Percentiles rank a stretch among this genome's conserved stretches.
phyloP scores from a whole-genome alignment of 2,113 vertebrate species.

The Theristicus caerulescens region DNA sequence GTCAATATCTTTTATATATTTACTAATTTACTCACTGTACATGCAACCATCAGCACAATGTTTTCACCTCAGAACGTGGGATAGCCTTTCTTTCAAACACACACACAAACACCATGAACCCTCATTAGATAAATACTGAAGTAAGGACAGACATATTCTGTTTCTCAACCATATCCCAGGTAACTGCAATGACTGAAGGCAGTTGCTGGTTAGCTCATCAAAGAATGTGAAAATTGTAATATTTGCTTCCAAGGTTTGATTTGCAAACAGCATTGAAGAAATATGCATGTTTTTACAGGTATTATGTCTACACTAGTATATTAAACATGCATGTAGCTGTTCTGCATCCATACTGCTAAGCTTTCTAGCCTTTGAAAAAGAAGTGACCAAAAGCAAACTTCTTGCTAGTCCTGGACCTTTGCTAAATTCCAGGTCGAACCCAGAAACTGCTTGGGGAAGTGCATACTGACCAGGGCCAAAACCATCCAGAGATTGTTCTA shows the following conservation, averaged over 20 bases:
- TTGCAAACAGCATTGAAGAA: not conserved
- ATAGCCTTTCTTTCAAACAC: not conserved
- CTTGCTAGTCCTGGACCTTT: not conserved
- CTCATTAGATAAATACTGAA: not conserved
- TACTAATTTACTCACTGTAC: not conserved
- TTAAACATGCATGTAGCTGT: not conserved
- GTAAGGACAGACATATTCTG: not conserved
- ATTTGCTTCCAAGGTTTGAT: not conserved
- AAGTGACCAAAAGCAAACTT: not conserved
- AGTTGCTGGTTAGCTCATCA: not conserved
- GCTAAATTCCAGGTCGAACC: not conserved
- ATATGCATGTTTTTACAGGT: rapidly evolving
- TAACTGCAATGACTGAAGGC: not conserved
- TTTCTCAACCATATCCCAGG: not conserved
- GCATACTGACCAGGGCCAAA: not conserved
- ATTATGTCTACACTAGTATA: not conserved
- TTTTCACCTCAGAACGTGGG: not conserved
- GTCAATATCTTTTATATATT: not conserved
- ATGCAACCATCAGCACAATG: not conserved
- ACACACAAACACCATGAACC: not conserved
- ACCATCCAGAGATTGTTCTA: not conserved
- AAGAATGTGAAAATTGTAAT: not conserved
- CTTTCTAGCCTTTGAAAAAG: not conserved
- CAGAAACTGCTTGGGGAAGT: not conserved
- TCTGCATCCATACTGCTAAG: not conserved